Evolutionary conservation across 1,140 invertebrate genomes (phyloP), one percentile per base, ranked within the genome.

Genomic region (Hermetia illucens): DNA sequence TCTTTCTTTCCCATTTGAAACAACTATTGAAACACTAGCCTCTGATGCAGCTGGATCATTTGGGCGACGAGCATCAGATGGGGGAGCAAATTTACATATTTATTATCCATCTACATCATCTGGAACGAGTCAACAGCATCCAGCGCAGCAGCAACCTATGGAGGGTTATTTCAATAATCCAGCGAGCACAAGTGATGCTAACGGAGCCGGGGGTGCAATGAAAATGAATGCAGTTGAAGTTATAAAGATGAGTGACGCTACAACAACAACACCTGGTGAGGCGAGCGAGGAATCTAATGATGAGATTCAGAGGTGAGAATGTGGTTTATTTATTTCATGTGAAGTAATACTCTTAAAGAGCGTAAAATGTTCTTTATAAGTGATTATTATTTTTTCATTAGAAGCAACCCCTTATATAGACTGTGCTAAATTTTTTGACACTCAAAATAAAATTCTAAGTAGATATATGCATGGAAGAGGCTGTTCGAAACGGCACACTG

Each of bases 51-150:
- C 75, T 46, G 78, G 80, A 43, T 75, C 78, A 33, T 86, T 93
- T 65, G 87, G 85, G 29, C 70, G 92, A 37, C 74, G 92, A 51
- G 92, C 92, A 34, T 95, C 90, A 5, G 92, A 97, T 68, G 92
- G 92, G 48, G 91, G 92, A 36, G 91, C 90, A 29, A 92, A 95
- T 70, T 73, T 93, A 24, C 80, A 85, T 44, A 77, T 80, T 49
- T 79, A 74, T 49, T 82, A 77, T 57, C 76, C 75, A 49, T n/a
- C n/a, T n/a, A 72, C 46, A n/a, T 42, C 47, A 39, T 41, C 21
- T 37, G 47, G 15, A 34, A 51, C 39, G 42, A 38, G 37, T 29
- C 43, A 40, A 44, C 44, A 40, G 43, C 41, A 37, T 9, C 42
- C 31, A 19, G 42, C 34, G 27, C 20, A 45, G 36, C 45, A 54